Evolutionary conservation across 1,140 invertebrate genomes (phyloP), one percentile per base, ranked within the genome.

Genomic region (Pseudomyrmex cubaensis): DNA sequence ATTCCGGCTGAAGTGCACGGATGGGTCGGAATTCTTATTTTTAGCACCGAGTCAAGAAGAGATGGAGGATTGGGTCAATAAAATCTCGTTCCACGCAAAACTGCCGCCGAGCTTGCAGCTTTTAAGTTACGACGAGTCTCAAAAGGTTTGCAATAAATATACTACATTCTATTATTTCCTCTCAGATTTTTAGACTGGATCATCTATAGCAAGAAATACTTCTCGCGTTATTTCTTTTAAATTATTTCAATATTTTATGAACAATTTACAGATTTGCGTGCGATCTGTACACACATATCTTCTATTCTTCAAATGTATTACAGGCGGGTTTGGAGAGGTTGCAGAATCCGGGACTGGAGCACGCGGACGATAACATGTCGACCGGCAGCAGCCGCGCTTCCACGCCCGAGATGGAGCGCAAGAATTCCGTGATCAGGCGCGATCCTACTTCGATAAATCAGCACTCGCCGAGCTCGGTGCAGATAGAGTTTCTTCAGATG

Each of bases 11-110:
- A 96, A 96, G 83, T 96, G 98, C 82, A 96, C 96, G 2, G 99
- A 99, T 93, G 98, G 98, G 5, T 97, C 98, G 0, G 98, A 99
- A 94, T 99, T 98, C 94, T 95, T 99, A 46, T 98, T 99, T 91
- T 95, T 97, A 66, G 97, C 97, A 64, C 94, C 96, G 0, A 96
- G 95, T 72, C 95, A 96, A 57, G 95, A 96, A 1, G 96, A 97
- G 82, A 97, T 99, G 96, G 95, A 96, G 86, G 98, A 99, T 72
- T 99, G 99, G 99, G 96, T 99, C 1, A 97, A 97, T 88, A 99
- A 99, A 94, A 97, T 99, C 85, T 96, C 96, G 52, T 99, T 99
- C 95, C 98, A 99, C 93, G 98, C 99, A n/a, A 95, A 96, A 89
- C 94, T 99, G 82, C 97, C 98, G 25, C 98, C 98, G 7, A 97